A percentile compares a stretch with the other conserved stretches of the same genome.
phyloP scores from a whole-genome alignment of 2,797 vertebrate genomes.

The Aldrovandia affinis region DNA sequence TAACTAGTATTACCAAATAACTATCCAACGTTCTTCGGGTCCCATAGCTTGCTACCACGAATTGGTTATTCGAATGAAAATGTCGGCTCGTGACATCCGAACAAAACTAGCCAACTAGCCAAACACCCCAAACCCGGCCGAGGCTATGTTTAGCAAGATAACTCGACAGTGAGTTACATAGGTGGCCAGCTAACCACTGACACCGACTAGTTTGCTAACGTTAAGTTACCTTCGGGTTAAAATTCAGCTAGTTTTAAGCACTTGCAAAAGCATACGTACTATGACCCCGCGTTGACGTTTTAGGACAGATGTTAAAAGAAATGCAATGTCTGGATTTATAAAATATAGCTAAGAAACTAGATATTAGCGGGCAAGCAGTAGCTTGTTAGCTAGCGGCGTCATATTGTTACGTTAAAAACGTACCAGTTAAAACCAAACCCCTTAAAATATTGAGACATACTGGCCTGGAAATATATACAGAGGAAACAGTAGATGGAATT shows the following conservation, averaged over 20 bases:
- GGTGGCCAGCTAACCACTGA: neutral
- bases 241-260: neutral
- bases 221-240: neutral
- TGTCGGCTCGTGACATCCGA: neutral
- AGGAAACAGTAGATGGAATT: neutral
- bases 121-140: neutral
- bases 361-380: neutral
- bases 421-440: slow-evolving; percentile 11
- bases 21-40: neutral
- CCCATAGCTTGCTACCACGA: neutral
- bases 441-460: neutral
- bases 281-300: neutral
- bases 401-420: slow-evolving; percentile 11
- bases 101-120: neutral
- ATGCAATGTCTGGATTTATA: neutral
- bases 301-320: neutral
- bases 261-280: neutral
- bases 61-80: neutral
- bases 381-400: slow-evolving; percentile 26
- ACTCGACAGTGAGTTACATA: neutral
- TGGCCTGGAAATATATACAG: neutral
- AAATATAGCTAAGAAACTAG: neutral
- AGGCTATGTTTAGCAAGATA: neutral
- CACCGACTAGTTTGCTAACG: neutral
- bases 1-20: too few relatives aligned